Base-by-base conservation (phyloP, 2,113 vertebrate species). In the Cricetomys ansorgei region DNA sequence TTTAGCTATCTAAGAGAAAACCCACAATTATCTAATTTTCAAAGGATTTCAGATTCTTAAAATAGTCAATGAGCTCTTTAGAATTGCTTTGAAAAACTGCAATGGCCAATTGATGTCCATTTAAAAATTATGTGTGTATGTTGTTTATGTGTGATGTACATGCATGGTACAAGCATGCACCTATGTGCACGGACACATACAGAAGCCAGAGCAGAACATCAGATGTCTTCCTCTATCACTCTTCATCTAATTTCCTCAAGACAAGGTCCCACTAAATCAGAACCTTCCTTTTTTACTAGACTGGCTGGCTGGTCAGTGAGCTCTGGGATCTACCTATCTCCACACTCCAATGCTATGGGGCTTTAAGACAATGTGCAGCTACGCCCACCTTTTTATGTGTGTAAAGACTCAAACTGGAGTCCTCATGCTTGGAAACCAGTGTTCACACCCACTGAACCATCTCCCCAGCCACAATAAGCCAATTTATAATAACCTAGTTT, bases 401-500 rank as follows among this genome's bases (percentile, higher is more conserved):
- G 15, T 84, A 23, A 4, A 12, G 15, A 62, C 27, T 83, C n/a
- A 40, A 84, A 31, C 80, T 31, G n/a, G 27, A 25, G 40, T 62
- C 13, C 27, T 62, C 8, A 62, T 62, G 40, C 25, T 62, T 83
- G n/a, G 16, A 7, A 62, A 25, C 55, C 43, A 62, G 55, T 45
- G 57, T 27, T 84, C 13, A 43, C 5, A 31, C 12, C 12, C 55
- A 83, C 55, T 83, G 55, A 59, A 62, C 80, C n/a, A 29, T 59
- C 37, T 83, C 25, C 79, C n/a, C 23, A 83, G 80, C 23, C n/a
- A 40, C n/a, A 83, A 70, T 86, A 94, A 69, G 40, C 31, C 40
- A 73, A 83, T 40, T 85, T 80, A 94, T 53, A 37, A 95, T 34
- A n/a, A 59, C 80, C 17, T 94, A 75, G 17, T 92, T 95, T 96